Evolutionary conservation across 1,140 invertebrate genomes (phyloP).

Genomic region (Druon quercuslanigerum): DNA sequence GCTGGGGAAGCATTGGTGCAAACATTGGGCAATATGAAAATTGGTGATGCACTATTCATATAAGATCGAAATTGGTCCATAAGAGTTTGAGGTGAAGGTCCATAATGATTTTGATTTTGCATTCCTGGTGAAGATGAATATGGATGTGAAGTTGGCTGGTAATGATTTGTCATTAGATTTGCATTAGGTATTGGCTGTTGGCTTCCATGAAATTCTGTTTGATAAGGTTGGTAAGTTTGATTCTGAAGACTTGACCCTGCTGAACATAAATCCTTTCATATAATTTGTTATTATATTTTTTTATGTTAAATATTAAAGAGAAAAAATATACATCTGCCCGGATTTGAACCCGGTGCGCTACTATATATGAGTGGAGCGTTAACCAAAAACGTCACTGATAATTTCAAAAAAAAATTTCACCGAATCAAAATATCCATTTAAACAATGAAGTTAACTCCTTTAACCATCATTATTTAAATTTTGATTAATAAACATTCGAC

Average conservation of each 20-base stretch:
- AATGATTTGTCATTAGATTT: conserved; percentile 12
- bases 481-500: no score
- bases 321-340: no score
- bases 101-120: conserved; percentile 20
- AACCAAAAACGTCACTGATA: no score
- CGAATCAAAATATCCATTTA: no score
- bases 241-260: not conserved
- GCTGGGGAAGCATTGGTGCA: conserved; percentile 41
- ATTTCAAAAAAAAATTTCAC: no score
- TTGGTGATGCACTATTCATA: conserved; percentile 54
- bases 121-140: not conserved
- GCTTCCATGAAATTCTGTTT: not conserved
- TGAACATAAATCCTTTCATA: not conserved
- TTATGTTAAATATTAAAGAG: no score
- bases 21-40: conserved; percentile 66
- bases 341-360: no score
- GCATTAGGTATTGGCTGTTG: not conserved
- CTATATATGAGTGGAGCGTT: no score
- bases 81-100: conserved; percentile 40
- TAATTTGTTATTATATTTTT: not conserved
- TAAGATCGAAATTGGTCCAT: conserved; percentile 62
- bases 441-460: no score
- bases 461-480: no score
- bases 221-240: not conserved
- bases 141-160: not conserved